phyloP scores from a whole-genome alignment of 1,140 invertebrate genomes.

The Lutraria rhynchaena region DNA sequence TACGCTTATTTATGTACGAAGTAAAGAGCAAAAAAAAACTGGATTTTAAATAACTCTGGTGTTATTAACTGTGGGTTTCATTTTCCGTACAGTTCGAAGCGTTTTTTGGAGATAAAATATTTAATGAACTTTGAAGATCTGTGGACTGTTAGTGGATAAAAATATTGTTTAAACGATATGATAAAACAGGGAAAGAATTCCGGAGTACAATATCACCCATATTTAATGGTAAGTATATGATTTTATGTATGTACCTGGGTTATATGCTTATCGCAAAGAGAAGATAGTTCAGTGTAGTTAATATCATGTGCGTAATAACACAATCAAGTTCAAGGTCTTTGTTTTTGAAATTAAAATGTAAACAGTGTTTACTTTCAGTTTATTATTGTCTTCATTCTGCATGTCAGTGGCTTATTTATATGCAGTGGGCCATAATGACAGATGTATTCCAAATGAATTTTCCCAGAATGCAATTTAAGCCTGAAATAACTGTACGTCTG shows the following conservation, averaged over 20 bases:
- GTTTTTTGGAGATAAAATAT: constrained; percentile 5
- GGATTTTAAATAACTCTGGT: constrained; percentile 12
- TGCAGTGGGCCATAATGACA: neutral
- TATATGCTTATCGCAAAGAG: no score
- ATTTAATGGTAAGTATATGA: constrained; percentile 53
- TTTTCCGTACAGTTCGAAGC: no score
- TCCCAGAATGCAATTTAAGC: neutral
- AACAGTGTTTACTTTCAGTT: constrained; percentile 5
- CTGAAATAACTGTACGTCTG: no score
- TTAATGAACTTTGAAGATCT: constrained; percentile 2
- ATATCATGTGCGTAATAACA: no score
- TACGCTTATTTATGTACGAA: neutral
- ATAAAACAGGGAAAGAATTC: constrained; percentile 46
- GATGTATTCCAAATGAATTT: constrained; percentile 24
- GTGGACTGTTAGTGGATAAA: constrained; percentile 12
- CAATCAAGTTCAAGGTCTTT: neutral
- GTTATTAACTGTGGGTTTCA: neutral
- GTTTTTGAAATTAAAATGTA: neutral
- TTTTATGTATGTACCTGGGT: no score
- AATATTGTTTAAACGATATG: constrained; percentile 36
- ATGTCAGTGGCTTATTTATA: neutral
- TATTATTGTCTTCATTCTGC: neutral
- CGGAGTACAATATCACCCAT: constrained; percentile 53
- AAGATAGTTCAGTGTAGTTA: no score
- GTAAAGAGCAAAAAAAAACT: neutral